Conservation (phyloP, 1,140 invertebrate genomes). For the Drosophila sp. region DNA sequence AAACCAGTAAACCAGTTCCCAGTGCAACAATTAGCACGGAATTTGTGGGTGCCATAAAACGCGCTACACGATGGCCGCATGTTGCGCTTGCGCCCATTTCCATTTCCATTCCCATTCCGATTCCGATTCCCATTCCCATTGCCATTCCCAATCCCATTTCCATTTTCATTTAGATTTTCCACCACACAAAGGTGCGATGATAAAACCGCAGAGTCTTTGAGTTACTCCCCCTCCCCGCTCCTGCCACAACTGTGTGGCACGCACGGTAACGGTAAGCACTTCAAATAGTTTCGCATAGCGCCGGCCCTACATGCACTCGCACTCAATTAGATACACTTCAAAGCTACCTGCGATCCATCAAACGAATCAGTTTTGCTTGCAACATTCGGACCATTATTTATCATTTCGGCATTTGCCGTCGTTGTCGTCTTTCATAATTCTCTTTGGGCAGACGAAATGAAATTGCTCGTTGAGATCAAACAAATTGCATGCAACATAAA, state of each 20-base stretch:
- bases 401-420: constrained; percentile 15
- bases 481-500: constrained; percentile 83
- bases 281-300: constrained; percentile 34
- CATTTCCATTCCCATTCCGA: constrained; percentile 59
- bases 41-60: constrained; percentile 83
- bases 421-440: constrained; percentile 32
- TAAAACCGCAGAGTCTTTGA: constrained; percentile 42
- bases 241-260: neutral
- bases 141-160: constrained; percentile 51
- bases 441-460: constrained; percentile 65
- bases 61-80: constrained; percentile 77
- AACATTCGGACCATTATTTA: constrained; percentile 14
- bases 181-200: constrained; percentile 24
- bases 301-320: constrained; percentile 24
- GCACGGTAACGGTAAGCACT: constrained; percentile 36
- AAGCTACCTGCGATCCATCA: constrained; percentile 61
- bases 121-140: constrained; percentile 44
- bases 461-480: constrained; percentile 80
- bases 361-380: constrained; percentile 41
- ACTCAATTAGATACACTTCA: constrained; percentile 75
- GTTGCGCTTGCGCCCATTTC: constrained; percentile 59
- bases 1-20: constrained; percentile 48
- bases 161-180: constrained; percentile 46
- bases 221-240: neutral
- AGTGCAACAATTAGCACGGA: constrained; percentile 80